These are phyloP conservation scores for Fringilla coelebs DNA, from an alignment of 2,797 vertebrate genomes.

Conservation along the genomic window DNA sequence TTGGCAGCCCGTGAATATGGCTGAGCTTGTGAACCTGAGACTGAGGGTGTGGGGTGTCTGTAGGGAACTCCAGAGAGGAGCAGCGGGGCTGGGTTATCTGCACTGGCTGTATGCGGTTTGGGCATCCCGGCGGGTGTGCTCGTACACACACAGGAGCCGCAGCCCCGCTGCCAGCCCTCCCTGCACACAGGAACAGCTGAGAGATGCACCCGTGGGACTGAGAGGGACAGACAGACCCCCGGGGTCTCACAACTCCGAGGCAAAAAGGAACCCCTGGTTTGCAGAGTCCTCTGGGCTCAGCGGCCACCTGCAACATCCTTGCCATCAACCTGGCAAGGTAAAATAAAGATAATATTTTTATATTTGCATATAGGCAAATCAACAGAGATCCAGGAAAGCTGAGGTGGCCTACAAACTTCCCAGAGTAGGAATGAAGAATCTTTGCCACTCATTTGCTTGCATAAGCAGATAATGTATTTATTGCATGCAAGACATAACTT, in stretches of 20 bases:
- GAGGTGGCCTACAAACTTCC: neutral
- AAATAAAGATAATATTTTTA: neutral
- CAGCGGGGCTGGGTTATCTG: neutral
- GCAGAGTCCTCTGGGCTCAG: neutral
- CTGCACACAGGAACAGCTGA: neutral
- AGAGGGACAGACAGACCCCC: neutral
- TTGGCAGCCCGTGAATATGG: neutral
- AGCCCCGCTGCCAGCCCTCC: neutral
- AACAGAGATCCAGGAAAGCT: neutral
- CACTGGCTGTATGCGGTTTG: fast-evolving
- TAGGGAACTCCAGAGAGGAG: neutral
- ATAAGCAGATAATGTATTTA: neutral
- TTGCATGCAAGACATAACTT: neutral
- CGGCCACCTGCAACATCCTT: neutral
- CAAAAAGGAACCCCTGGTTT: neutral
- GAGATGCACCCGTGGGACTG: fast-evolving
- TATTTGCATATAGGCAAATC: neutral
- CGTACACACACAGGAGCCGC: neutral
- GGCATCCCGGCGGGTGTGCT: fast-evolving
- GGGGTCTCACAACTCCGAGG: neutral
- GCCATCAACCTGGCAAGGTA: neutral
- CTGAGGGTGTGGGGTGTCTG: neutral
- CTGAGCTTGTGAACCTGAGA: neutral
- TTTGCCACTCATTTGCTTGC: neutral
- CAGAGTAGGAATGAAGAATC: neutral